These are phyloP conservation scores for Drosophila nr. perissopoda DNA, from an alignment of 2,888 invertebrate genomes.

Conservation along the genomic window DNA sequence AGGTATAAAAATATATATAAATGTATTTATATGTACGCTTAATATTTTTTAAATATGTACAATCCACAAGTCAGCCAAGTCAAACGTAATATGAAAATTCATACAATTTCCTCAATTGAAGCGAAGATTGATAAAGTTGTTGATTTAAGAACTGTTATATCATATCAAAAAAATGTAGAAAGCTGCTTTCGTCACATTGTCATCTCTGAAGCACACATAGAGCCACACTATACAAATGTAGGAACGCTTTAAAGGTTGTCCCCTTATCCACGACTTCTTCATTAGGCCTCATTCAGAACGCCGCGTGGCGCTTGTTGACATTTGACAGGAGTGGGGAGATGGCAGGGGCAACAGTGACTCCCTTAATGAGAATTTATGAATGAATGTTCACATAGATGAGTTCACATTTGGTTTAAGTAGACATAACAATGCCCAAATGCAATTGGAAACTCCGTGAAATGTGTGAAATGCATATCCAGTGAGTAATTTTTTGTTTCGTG, in stretches of 20 bases:
- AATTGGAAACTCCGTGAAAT: conserved; percentile 51
- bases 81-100: not conserved
- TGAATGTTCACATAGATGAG: conserved; percentile 37
- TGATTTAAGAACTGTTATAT: conserved; percentile 18
- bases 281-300: conserved; percentile 69
- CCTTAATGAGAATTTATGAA: conserved; percentile 74
- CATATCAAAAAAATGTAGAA: conserved; percentile 22
- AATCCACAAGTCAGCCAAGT: not conserved
- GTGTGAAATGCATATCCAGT: conserved; percentile 65
- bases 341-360: conserved; percentile 5
- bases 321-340: conserved; percentile 62
- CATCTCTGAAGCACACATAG: conserved; percentile 30
- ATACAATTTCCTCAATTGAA: conserved; percentile 9
- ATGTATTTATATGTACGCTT: not conserved
- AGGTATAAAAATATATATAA: not conserved
- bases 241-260: conserved; percentile 39
- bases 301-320: conserved; percentile 79
- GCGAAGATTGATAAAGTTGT: conserved; percentile 25
- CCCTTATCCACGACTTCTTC: conserved; percentile 60
- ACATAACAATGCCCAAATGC: conserved; percentile 12
- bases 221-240: conserved; percentile 17
- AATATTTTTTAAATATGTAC: not conserved
- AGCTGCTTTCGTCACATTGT: conserved; percentile 40
- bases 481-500: conserved; percentile 48
- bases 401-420: conserved; percentile 37